Percentiles rank a stretch among this genome's conserved stretches.
Evolutionary conservation across 23 tunicate species (phyloP).

Genomic region (Aplidium turbinatum): DNA sequence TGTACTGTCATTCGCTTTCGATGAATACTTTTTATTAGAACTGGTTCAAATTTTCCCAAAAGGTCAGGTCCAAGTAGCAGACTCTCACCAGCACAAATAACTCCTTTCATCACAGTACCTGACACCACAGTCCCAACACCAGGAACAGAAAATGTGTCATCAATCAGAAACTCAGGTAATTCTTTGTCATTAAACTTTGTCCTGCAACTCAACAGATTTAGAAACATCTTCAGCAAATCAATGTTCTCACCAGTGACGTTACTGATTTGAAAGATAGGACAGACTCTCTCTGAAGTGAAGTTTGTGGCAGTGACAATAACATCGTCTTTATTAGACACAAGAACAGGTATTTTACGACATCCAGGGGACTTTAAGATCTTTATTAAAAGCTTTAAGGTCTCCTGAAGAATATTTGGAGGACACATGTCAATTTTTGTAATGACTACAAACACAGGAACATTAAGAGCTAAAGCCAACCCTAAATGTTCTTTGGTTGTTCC

Average conservation of each 20-base stretch:
- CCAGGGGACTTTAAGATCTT: slow-evolving; percentile 95
- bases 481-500: slow-evolving; percentile 99
- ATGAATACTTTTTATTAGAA: slow-evolving; percentile 89
- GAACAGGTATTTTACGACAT: slow-evolving; percentile 94
- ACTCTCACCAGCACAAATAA: slow-evolving; percentile 70
- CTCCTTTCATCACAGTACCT: slow-evolving; percentile 82
- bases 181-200: slow-evolving; percentile 74
- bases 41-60: slow-evolving; percentile 88
- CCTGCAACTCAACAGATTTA: slow-evolving; percentile 85
- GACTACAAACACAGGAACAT: slow-evolving; percentile 99
- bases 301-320: slow-evolving; percentile 89
- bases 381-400: slow-evolving; percentile 72
- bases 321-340: slow-evolving; percentile 81
- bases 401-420: slow-evolving; percentile 91
- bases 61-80: slow-evolving; percentile 89
- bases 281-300: slow-evolving; percentile 94
- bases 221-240: slow-evolving; percentile 81
- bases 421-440: slow-evolving; percentile 99
- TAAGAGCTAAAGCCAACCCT: slow-evolving; percentile 93
- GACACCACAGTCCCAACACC: slow-evolving; percentile 85
- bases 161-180: slow-evolving; percentile 84
- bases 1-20: slow-evolving; percentile 88
- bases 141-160: slow-evolving; percentile 98
- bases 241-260: slow-evolving; percentile 96
- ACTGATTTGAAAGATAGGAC: slow-evolving; percentile 96